Evolutionary conservation across 2,113 vertebrate genomes (phyloP).

Genomic region (Formicarius rufipectus): DNA sequence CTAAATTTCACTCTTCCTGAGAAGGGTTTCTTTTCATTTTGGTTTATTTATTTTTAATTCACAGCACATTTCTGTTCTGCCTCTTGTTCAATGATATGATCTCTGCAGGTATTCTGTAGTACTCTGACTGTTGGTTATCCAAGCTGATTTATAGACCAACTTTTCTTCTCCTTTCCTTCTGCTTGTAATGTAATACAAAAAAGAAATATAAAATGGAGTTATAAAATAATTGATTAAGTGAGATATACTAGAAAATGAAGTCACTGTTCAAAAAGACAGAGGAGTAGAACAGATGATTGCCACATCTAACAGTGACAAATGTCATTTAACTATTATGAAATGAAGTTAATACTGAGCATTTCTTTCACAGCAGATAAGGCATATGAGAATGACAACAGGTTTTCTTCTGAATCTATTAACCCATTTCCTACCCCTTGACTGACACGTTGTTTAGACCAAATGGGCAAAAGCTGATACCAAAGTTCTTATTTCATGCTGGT

Average conservation of each 20-base stretch:
- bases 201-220: conserved; percentile 57
- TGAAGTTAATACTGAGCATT: conserved; percentile 32
- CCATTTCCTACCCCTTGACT: not conserved
- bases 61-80: conserved; percentile 5
- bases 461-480: not conserved
- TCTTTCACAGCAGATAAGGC: conserved; percentile 33
- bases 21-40: not conserved
- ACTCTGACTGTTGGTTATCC: conserved; percentile 6
- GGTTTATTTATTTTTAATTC: conserved; percentile 53
- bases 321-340: conserved; percentile 15
- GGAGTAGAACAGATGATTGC: conserved; percentile 60
- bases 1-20: not conserved
- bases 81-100: conserved; percentile 44
- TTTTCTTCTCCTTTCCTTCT: conserved; percentile 41
- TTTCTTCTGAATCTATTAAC: not conserved
- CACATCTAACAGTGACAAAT: conserved; percentile 64
- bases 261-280: conserved; percentile 53
- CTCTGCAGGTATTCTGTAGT: not conserved
- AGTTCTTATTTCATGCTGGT: not conserved
- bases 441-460: conserved; percentile 11
- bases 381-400: not conserved
- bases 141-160: conserved; percentile 52
- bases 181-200: conserved; percentile 51
- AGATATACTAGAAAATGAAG: conserved; percentile 49
- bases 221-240: conserved; percentile 72